Base-by-base conservation (phyloP, 2,113 vertebrate species). In the Xenus cinereus region DNA sequence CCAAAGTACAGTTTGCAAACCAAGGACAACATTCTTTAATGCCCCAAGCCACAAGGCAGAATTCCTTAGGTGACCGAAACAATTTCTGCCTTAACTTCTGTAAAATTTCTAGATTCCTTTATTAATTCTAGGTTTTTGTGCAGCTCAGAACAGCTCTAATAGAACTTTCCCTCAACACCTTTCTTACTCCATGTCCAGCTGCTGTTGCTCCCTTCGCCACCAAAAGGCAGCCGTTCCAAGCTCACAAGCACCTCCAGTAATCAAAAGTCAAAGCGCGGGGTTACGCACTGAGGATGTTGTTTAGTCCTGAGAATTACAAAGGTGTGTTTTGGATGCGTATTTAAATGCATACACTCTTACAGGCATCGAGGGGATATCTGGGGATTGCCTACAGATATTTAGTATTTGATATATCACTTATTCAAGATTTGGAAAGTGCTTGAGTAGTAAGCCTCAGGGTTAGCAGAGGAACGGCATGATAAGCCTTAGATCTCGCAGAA, bases 391-490 rank as follows among this genome's bases (percentile, higher is more conserved):
- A 51, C 83, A 93, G 93, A 90, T 96, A 83, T 73, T 95, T 95
- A 92, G 84, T 95, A 89, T 94, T 95, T 96, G 92, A 90, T 94
- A 64, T 10, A 87, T 95, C 92, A 46, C 86, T 93, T 96, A 84
- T 45, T 94, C 84, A 89, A 57, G 86, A 94, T 81, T 87, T 89
- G 69, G 84, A 57, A 93, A 83, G 74, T 84, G 56, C 89, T 92
- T 87, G 88, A 96, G 84, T 64, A 67, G 80, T 95, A 95, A 96
- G 96, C 95, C 94, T 92, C 69, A 5, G 91, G 93, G 95, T 95
- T 96, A 91, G 87, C 89, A 79, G 74, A 95, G 69, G 76, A 97
- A 76, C 80, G 45, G 59, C 13, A 7, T 95, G 95, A 91, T 93
- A 91, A 96, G 86, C 91, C 80, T 95, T 41, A 85, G 94, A 91